A percentile compares a stretch with the other conserved stretches of the same genome.
phyloP scores from a whole-genome alignment of 2,797 vertebrate genomes.

The Gobionotothen gibberifrons region DNA sequence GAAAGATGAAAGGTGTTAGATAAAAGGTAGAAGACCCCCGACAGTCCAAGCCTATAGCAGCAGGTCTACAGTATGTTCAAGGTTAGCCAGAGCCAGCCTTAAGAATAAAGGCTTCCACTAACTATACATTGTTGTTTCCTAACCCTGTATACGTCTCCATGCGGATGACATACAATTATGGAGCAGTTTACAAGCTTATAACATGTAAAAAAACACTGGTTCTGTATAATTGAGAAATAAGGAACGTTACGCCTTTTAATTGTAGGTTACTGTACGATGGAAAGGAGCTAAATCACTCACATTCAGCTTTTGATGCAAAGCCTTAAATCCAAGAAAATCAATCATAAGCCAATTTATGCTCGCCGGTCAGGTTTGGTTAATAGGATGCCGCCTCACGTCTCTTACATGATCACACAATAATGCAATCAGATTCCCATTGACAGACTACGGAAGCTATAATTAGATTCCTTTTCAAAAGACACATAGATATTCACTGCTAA shows the following conservation, averaged over 20 bases:
- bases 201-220: background rate
- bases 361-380: constrained; percentile 55
- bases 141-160: too few species aligned
- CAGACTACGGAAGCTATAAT: constrained; percentile 43
- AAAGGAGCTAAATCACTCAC: constrained; percentile 40
- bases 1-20: too few species aligned
- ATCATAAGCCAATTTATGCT: constrained; percentile 63
- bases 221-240: background rate
- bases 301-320: constrained; percentile 48
- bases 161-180: background rate
- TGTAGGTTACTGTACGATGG: background rate
- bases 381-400: constrained; percentile 38
- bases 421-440: constrained; percentile 67
- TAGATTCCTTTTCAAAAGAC: constrained; percentile 50
- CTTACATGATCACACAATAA: constrained; percentile 61
- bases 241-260: background rate
- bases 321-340: constrained; percentile 47
- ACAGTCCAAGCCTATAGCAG: too few species aligned
- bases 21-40: too few species aligned
- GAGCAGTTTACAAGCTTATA: background rate
- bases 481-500: constrained; percentile 3
- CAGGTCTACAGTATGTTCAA: too few species aligned
- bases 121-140: too few species aligned
- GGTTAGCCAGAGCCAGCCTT: too few species aligned
- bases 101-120: too few species aligned